phyloP scores from a whole-genome alignment of 2,797 vertebrate genomes.

The Typhlichthys subterraneus region DNA sequence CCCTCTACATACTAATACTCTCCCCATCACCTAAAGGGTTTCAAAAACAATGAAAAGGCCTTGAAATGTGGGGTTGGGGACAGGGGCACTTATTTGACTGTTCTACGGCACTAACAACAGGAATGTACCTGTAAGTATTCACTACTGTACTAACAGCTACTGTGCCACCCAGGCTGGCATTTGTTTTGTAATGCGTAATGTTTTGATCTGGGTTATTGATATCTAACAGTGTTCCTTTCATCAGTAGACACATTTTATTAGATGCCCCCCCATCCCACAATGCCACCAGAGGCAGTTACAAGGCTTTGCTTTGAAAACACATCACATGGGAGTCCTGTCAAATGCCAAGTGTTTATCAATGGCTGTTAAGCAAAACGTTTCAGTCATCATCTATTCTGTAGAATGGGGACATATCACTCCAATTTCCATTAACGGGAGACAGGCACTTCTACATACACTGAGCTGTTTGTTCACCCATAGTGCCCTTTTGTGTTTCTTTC shows the following conservation, averaged over 20 bases:
- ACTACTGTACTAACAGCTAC: no score
- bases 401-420: conserved; percentile 60
- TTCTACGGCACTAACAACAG: no score
- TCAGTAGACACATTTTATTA: background rate
- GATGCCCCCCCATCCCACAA: conserved; percentile 2
- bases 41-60: no score
- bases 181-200: no score
- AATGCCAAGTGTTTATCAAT: conserved; percentile 48
- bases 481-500: no score
- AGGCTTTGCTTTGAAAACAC: conserved; percentile 43
- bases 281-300: conserved; percentile 12
- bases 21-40: no score
- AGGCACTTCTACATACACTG: background rate
- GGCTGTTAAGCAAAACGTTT: conserved; percentile 34
- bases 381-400: conserved; percentile 56
- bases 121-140: no score
- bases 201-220: background rate
- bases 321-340: conserved; percentile 31
- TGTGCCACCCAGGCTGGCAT: no score
- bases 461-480: no score
- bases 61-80: no score
- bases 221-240: conserved; percentile 8
- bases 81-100: no score
- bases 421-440: conserved; percentile 66
- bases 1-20: no score